Percentiles rank a stretch among this genome's conserved stretches.
Conservation (phyloP, 2,797 vertebrate species). For the Argentina silus region DNA sequence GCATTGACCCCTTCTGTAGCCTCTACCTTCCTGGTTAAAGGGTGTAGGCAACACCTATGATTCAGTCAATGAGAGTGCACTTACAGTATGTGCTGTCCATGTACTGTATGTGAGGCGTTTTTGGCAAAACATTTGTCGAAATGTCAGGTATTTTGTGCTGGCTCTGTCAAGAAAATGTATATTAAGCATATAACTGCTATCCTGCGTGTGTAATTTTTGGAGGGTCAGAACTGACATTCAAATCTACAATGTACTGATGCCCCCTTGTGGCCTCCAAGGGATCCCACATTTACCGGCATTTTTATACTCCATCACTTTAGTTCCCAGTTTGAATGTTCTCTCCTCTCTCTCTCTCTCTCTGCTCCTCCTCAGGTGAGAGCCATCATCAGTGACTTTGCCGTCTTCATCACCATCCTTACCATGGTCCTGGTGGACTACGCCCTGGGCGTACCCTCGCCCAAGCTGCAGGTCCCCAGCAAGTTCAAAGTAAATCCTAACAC, state of each 20-base stretch:
- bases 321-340: neutral
- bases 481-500: constrained; percentile 86
- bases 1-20: too few relatives aligned
- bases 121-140: too few relatives aligned
- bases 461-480: constrained; percentile 93
- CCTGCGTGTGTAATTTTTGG: too few relatives aligned
- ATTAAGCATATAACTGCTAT: too few relatives aligned
- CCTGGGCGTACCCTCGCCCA: constrained; percentile 94
- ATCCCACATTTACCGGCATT: neutral
- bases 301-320: neutral
- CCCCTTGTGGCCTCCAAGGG: constrained; percentile 48
- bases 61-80: constrained; percentile 54
- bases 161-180: too few relatives aligned
- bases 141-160: too few relatives aligned
- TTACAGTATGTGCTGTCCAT: constrained; percentile 16
- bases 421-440: constrained; percentile 95
- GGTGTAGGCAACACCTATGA: constrained; percentile 8
- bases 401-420: constrained; percentile 95
- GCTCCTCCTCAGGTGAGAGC: constrained; percentile 83
- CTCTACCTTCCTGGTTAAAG: too few relatives aligned
- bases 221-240: neutral
- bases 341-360: neutral
- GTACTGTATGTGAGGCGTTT: constrained; percentile 43
- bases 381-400: constrained; percentile 96
- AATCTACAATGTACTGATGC: constrained; percentile 18